phyloP scores from a whole-genome alignment of 2,113 vertebrate genomes.

The Stomatorhinus ivindoensis region DNA sequence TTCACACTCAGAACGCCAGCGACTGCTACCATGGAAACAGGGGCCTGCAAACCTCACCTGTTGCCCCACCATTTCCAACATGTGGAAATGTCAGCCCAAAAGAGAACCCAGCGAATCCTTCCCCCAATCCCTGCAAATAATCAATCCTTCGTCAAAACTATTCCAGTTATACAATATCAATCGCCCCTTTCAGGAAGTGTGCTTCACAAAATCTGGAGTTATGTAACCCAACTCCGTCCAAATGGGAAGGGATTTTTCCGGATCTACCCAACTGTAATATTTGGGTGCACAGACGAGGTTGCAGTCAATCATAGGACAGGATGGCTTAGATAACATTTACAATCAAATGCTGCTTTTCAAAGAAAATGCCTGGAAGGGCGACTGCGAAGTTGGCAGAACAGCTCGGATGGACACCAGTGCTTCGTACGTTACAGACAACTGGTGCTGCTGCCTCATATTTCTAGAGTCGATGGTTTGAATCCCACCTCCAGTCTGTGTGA shows the following conservation, averaged over 20 bases:
- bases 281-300: neutral
- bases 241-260: neutral
- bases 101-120: neutral
- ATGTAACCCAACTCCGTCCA: neutral
- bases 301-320: neutral
- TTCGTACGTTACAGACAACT: neutral
- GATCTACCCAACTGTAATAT: neutral
- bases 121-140: neutral
- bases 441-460: neutral
- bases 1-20: neutral
- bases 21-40: neutral
- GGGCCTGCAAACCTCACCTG: neutral
- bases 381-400: neutral
- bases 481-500: neutral
- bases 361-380: neutral
- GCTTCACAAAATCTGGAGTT: neutral
- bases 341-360: neutral
- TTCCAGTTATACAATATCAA: neutral
- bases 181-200: neutral
- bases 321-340: neutral
- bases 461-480: neutral
- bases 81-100: neutral
- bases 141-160: neutral
- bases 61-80: neutral
- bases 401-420: neutral